These are phyloP conservation scores for Thryonomys swinderianus DNA, from an alignment of 2,113 vertebrate genomes.

Conservation along the genomic window DNA sequence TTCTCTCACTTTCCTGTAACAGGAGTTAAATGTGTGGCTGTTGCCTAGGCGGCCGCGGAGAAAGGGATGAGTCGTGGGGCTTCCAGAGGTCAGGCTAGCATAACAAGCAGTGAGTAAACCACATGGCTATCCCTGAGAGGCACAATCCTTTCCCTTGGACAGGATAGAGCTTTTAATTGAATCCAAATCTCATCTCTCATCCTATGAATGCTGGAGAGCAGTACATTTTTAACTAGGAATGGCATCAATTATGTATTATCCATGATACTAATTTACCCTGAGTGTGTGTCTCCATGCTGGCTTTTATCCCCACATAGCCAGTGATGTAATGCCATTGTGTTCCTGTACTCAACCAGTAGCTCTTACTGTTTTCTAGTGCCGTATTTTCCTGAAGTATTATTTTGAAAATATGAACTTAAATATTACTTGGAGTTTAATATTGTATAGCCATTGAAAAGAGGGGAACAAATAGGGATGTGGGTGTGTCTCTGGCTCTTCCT, in stretches of 20 bases:
- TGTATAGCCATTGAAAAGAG: neutral
- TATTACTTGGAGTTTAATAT: constrained; percentile 30
- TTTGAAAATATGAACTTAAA: constrained; percentile 1
- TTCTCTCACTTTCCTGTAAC: neutral
- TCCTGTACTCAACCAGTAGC: neutral
- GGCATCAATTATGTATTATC: constrained; percentile 58
- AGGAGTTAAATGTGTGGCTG: neutral
- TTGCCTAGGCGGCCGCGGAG: neutral
- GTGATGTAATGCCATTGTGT: constrained; percentile 22
- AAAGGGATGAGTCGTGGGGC: neutral
- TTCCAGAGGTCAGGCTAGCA: neutral
- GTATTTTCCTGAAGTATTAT: neutral
- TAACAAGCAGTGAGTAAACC: neutral
- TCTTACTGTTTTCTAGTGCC: neutral
- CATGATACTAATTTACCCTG: neutral
- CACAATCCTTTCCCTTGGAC: constrained; percentile 61
- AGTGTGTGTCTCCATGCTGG: constrained; percentile 34
- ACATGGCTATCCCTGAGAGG: neutral
- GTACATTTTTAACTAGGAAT: constrained; percentile 63
- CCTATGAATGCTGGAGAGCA: constrained; percentile 52
- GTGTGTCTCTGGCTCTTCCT: neutral
- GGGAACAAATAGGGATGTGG: neutral
- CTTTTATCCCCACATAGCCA: neutral
- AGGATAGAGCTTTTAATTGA: constrained; percentile 71
- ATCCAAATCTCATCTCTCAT: constrained; percentile 54